Conservation (phyloP, 92 coral and sea anemone genomes). For the Umimayanthus chanpuru region DNA sequence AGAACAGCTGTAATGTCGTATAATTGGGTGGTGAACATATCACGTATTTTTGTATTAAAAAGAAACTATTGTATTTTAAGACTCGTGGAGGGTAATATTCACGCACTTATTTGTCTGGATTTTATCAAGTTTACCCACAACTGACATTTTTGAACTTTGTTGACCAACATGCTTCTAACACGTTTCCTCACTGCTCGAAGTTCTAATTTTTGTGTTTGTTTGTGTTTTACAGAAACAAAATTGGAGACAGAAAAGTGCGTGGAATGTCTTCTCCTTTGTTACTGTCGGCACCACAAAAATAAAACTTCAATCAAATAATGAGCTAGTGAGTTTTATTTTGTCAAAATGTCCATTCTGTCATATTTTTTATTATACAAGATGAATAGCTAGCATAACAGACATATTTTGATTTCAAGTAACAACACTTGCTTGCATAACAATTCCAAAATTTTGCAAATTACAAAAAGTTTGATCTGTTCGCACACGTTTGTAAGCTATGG, state of each 20-base stretch:
- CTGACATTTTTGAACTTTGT: neutral
- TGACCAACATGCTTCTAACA: neutral
- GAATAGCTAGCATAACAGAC: neutral
- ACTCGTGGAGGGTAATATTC: neutral
- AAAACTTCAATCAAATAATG: neutral
- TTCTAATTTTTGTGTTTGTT: constrained; percentile 11
- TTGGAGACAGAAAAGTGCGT: constrained; percentile 1
- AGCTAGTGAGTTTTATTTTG: neutral
- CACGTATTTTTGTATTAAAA: neutral
- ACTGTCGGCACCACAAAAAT: constrained; percentile 10
- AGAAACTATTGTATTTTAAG: too few relatives aligned
- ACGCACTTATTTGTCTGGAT: neutral
- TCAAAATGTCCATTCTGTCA: neutral
- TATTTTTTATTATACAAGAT: neutral
- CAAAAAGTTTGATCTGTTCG: neutral
- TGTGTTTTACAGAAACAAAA: constrained; percentile 15
- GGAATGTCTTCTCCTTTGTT: neutral
- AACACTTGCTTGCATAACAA: neutral
- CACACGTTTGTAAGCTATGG: constrained; percentile 4
- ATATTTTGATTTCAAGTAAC: neutral
- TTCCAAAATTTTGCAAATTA: neutral
- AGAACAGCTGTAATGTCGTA: neutral
- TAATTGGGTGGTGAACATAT: neutral
- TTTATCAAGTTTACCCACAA: neutral
- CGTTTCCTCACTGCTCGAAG: constrained; percentile 7